phyloP scores from a whole-genome alignment of 1,140 invertebrate species.

The Zaprionus capensis region DNA sequence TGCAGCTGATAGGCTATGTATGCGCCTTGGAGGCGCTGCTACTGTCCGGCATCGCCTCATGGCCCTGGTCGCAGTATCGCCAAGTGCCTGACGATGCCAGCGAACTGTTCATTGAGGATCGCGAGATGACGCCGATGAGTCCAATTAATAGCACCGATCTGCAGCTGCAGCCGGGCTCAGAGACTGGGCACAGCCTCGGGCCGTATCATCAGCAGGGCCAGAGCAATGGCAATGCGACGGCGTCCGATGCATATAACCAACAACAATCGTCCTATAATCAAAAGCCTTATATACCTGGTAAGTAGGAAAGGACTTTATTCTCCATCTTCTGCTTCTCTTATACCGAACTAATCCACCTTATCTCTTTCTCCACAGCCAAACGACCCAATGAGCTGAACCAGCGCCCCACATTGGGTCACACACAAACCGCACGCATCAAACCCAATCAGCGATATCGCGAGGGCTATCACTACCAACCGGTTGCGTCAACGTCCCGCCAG shows the following conservation, averaged over 20 bases:
- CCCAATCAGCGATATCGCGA: constrained; percentile 84
- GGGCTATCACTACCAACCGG: constrained; percentile 84
- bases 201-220: constrained; percentile 71
- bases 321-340: neutral
- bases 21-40: constrained; percentile 85
- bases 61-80: constrained; percentile 85
- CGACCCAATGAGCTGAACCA: constrained; percentile 84
- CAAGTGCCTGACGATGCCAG: constrained; percentile 85
- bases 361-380: constrained; percentile 63
- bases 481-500: constrained; percentile 84
- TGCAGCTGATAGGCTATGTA: constrained; percentile 84
- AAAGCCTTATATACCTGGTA: constrained; percentile 85
- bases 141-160: constrained; percentile 82
- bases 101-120: constrained; percentile 85
- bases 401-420: constrained; percentile 83
- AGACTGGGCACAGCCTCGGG: constrained; percentile 46
- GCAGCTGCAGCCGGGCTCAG: constrained; percentile 53
- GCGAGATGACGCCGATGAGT: constrained; percentile 84
- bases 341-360: neutral
- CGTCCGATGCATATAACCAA: constrained; percentile 80
- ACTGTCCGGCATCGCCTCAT: constrained; percentile 83
- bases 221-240: constrained; percentile 77
- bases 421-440: constrained; percentile 83
- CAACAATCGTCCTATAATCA: constrained; percentile 84
- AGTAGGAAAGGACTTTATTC: neutral